Conservation (phyloP, 1,140 invertebrate species). For the Caenorhabditis briggsae region DNA sequence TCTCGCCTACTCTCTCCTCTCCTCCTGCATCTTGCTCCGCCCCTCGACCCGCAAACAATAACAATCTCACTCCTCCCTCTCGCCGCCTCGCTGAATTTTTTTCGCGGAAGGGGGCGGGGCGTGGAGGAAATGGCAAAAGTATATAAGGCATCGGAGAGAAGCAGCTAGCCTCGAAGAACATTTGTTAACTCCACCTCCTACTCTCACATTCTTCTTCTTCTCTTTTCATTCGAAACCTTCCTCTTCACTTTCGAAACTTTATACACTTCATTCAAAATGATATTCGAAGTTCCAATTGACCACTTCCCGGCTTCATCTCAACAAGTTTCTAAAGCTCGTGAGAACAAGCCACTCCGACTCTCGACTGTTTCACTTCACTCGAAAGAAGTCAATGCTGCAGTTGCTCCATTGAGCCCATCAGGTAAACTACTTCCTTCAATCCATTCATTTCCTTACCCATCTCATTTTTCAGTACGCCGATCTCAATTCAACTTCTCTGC, state of each 20-base stretch:
- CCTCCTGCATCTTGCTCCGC: constrained; percentile 23
- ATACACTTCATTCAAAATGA: constrained; percentile 30
- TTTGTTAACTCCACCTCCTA: constrained; percentile 27
- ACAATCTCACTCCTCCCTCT: constrained; percentile 23
- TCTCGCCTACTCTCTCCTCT: neutral
- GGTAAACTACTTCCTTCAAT: neutral
- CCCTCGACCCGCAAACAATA: constrained; percentile 44
- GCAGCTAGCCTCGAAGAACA: constrained; percentile 47
- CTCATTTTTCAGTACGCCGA: constrained; percentile 29
- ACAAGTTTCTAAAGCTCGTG: constrained; percentile 40
- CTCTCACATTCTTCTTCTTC: neutral
- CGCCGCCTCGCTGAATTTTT: constrained; percentile 5
- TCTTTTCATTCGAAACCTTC: neutral
- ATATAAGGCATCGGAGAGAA: constrained; percentile 27
- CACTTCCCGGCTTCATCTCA: constrained; percentile 41
- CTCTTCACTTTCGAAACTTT: constrained; percentile 7
- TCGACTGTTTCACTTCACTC: constrained; percentile 43
- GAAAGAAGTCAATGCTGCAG: constrained; percentile 48
- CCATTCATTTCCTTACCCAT: neutral
- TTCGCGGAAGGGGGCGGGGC: constrained; percentile 50
- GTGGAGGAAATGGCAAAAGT: constrained; percentile 28
- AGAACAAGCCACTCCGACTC: constrained; percentile 48
- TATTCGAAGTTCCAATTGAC: constrained; percentile 52
- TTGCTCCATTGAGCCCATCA: constrained; percentile 50
- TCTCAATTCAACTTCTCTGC: constrained; percentile 38